Base-by-base conservation (phyloP, 2,888 invertebrate species). In the Nomada goodeniana region DNA sequence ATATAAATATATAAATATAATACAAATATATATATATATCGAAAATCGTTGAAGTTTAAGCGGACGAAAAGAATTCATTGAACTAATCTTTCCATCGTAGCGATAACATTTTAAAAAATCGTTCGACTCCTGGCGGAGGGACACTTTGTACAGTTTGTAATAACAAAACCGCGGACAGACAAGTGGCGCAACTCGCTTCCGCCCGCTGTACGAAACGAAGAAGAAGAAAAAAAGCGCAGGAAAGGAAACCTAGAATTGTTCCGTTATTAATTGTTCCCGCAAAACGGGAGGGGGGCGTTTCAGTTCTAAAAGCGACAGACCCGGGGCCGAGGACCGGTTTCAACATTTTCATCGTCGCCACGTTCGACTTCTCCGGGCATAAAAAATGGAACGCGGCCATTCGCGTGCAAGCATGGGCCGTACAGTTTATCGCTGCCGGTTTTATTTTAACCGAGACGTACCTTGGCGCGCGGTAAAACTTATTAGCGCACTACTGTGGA, bases 61-160 rank as follows among this genome's bases (percentile, higher is more conserved):
- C 60, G 73, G 7, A 78, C 68, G 23, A 78, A 60, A 73, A 53
- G 60, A 76, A 79, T 64, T 80, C 79, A 75, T 74, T 76, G 68
- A 76, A 70, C 70, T 85, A 86, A 76, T 73, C 83, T 76, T 76
- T 72, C 67, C 83, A 76, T 76, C 50, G 74, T 87, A 86, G 76
- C 70, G 68, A 63, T 83, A 81, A 84, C 80, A 26, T 15, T 36
- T 47, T 47, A 47, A 47, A 47, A 23, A 47, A 47, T 50, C 52
- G 70, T 69, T 47, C 55, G 73, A 57, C 47, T 64, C 73, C 59
- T 52, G 73, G 70, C 15, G 59, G 18, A 36, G 36, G 76, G 60
- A 80, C 71, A 85, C 82, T 86, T 88, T 88, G 85, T 88, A 88
- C 86, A 86, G 85, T 86, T 86, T 88, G 85, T 88, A 88, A 85